Conservation (phyloP, 2,888 invertebrate species). For the Timema cristinae region DNA sequence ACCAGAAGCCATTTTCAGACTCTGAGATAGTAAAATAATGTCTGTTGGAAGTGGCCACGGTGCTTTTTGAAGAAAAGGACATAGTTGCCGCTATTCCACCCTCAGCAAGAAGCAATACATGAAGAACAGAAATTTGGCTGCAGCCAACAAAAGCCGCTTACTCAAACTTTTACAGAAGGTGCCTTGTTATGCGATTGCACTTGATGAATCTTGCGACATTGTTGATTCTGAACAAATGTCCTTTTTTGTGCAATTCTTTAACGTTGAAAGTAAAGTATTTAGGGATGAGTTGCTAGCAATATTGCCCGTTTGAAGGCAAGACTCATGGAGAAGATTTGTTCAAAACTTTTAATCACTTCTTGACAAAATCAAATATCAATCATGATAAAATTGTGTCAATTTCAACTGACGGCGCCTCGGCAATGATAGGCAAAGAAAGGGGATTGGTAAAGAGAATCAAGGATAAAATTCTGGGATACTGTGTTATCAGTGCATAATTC, state of each 20-base stretch:
- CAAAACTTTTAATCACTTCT: not conserved
- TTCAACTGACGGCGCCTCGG: constrained; percentile 32
- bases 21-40: constrained; percentile 29
- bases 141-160: too few relatives aligned
- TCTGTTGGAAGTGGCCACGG: constrained; percentile 30
- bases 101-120: constrained; percentile 35
- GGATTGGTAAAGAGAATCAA: constrained; percentile 34
- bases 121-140: constrained; percentile 36
- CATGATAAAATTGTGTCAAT: not conserved
- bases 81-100: constrained; percentile 31
- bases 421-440: constrained; percentile 34
- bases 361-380: constrained; percentile 9
- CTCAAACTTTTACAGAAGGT: constrained; percentile 10
- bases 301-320: constrained; percentile 16
- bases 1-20: constrained; percentile 34
- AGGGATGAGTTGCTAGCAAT: constrained; percentile 14
- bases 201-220: too few relatives aligned
- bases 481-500: constrained; percentile 30
- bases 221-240: too few relatives aligned
- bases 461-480: constrained; percentile 27
- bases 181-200: too few relatives aligned
- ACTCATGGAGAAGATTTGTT: not conserved
- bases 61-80: constrained; percentile 23
- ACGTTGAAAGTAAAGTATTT: constrained; percentile 8
- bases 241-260: constrained; percentile 1